Base-by-base conservation (phyloP, 2,113 vertebrate species). In the Thunnus thynnus region DNA sequence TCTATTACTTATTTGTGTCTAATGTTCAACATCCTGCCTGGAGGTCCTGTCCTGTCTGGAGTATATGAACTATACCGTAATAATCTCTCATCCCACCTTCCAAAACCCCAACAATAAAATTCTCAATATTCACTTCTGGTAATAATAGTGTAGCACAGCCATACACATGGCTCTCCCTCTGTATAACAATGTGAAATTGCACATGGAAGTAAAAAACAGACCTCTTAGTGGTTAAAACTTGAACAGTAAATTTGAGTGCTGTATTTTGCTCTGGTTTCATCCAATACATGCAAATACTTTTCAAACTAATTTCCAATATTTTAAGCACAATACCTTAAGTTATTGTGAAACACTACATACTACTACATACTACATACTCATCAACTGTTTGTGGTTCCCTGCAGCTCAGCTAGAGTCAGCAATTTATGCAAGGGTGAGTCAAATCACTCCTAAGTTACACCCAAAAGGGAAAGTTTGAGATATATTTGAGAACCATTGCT, bases 21-120 rank as follows among this genome's bases (percentile, higher is more conserved):
- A 74, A 9, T 13, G 25, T 70, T 66, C 56, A 51, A 61, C 52
- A 78, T 47, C 32, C 20, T 58, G 60, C 48, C 60, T 47, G 57
- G 73, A 84, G 72, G 84, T 79, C 66, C 22, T 18, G 14, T 30
- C 13, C 36, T 54, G 65, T 52, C 65, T 25, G 18, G 65, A 63
- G 25, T 66, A 52, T 64, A 72, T 47, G 50, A 72, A 65, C 27
- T 72, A 7, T 32, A 46, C 17, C 74, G 48, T 50, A 70, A 5
- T 73, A 70, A 72, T 64, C n/a, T 36, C 16, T 30, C 7, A 0
- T 52, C 47, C 11, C 5, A 25, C 36, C 46, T 72, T 72, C 57
- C 68, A 79, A 82, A 87, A 54, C 55, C 36, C 10, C 20, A 80
- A 52, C 72, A 63, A 82, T 64, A 72, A 47, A 72, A 72, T 72